Percentiles rank a stretch among this genome's conserved stretches.
Evolutionary conservation across 2,113 vertebrate genomes (phyloP).

Genomic region (Oxyura jamaicensis): DNA sequence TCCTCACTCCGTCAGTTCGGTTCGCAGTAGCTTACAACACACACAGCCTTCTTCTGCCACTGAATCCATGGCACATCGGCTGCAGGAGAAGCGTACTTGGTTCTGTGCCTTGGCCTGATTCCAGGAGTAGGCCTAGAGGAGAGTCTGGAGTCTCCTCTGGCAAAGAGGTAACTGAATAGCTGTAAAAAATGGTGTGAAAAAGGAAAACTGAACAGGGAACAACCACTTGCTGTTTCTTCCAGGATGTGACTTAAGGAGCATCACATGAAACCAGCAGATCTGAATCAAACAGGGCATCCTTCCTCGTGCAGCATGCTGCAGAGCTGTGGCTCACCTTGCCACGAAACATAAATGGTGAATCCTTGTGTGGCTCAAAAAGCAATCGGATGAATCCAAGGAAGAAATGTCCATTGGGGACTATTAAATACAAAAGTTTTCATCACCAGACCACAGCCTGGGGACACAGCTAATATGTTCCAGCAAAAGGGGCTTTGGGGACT

Average conservation of each 20-base stretch:
- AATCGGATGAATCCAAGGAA: background rate
- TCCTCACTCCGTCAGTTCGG: background rate
- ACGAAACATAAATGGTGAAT: background rate
- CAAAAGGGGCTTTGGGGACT: background rate
- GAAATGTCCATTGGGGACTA: background rate
- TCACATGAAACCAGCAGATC: background rate
- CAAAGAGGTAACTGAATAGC: background rate
- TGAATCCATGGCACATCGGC: background rate
- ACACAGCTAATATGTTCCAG: background rate
- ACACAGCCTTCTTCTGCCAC: background rate
- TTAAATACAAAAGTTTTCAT: conserved; percentile 30
- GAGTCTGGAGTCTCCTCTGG: background rate
- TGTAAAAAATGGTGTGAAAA: background rate
- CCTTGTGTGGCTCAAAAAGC: background rate
- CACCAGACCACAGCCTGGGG: background rate
- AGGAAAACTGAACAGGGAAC: background rate
- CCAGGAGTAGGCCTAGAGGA: background rate
- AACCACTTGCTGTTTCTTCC: accelerated
- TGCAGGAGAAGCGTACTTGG: background rate
- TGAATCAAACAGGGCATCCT: accelerated
- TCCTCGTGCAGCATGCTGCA: background rate
- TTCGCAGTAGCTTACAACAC: background rate
- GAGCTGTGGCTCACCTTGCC: background rate
- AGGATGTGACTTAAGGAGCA: background rate
- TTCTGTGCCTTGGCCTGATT: background rate